phyloP scores from a whole-genome alignment of 2,797 vertebrate genomes.

The Anguilla obscura region DNA sequence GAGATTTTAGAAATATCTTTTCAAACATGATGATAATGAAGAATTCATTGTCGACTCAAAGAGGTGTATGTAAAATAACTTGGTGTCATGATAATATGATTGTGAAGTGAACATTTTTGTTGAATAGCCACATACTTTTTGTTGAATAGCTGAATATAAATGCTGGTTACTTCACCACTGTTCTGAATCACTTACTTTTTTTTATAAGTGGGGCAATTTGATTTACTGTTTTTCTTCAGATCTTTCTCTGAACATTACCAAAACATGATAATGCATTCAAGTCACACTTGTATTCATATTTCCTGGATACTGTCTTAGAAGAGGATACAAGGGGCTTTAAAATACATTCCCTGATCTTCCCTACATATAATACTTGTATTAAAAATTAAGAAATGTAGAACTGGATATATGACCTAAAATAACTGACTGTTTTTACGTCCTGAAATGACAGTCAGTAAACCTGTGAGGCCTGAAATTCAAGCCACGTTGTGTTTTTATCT shows the following conservation, averaged over 20 bases:
- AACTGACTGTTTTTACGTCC: not conserved
- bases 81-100: not conserved
- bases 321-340: not conserved
- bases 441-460: not conserved
- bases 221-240: not conserved
- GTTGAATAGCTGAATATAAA: too few species aligned
- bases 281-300: not conserved
- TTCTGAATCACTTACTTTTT: not conserved
- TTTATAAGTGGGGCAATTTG: not conserved
- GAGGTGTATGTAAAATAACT: slow-evolving; percentile 1
- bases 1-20: not conserved
- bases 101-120: not conserved
- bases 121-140: not conserved
- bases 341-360: not conserved
- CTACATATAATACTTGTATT: not conserved
- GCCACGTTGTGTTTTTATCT: not conserved
- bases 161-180: not conserved
- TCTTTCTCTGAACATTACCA: not conserved
- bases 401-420: not conserved
- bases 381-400: not conserved
- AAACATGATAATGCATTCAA: not conserved
- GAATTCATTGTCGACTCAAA: not conserved
- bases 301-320: not conserved
- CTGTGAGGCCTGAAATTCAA: not conserved
- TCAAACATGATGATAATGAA: not conserved